Conservation (phyloP, 2,888 invertebrate genomes). For the Drosophila nigritarsus region DNA sequence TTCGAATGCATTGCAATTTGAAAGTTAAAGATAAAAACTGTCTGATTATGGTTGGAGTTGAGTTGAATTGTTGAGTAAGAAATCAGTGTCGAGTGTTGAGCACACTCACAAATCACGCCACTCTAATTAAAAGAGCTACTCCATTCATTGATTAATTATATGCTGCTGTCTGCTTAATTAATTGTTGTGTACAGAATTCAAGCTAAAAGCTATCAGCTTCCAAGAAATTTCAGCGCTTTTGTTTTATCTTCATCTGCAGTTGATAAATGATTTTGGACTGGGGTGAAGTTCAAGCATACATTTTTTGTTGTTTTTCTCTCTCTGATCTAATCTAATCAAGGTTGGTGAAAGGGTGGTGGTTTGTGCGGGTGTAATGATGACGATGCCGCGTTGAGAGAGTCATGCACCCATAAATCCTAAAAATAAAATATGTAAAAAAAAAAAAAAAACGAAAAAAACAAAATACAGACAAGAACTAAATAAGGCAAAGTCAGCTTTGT, state of each 20-base stretch:
- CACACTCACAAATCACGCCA: slow-evolving; percentile 14
- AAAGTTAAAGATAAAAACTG: background rate
- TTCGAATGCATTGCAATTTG: background rate
- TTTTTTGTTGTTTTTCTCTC: background rate
- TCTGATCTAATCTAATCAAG: slow-evolving; percentile 48
- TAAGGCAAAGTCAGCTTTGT: slow-evolving; percentile 71
- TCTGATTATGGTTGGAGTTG: background rate
- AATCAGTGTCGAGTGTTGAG: background rate
- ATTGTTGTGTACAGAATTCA: slow-evolving; percentile 22
- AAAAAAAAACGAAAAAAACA: slow-evolving; percentile 5
- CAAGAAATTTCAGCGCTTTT: slow-evolving; percentile 25
- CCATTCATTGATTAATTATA: slow-evolving; percentile 35
- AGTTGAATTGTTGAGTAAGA: background rate
- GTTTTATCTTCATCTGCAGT: slow-evolving; percentile 36
- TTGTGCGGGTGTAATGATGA: slow-evolving; percentile 70
- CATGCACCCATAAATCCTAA: slow-evolving; percentile 67
- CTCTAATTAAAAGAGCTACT: slow-evolving; percentile 2
- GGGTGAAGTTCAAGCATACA: slow-evolving; percentile 36
- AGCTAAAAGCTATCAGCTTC: slow-evolving; percentile 35
- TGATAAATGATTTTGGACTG: slow-evolving; percentile 40
- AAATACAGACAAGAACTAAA: slow-evolving; percentile 56
- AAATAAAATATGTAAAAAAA: slow-evolving; percentile 6
- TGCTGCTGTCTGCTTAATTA: slow-evolving; percentile 11
- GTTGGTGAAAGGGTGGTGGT: slow-evolving; percentile 15
- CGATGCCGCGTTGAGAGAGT: slow-evolving; percentile 41